Percentiles rank a stretch among this genome's conserved stretches.
phyloP scores from a whole-genome alignment of 1,140 invertebrate genomes.

The Palaemon carinicauda region DNA sequence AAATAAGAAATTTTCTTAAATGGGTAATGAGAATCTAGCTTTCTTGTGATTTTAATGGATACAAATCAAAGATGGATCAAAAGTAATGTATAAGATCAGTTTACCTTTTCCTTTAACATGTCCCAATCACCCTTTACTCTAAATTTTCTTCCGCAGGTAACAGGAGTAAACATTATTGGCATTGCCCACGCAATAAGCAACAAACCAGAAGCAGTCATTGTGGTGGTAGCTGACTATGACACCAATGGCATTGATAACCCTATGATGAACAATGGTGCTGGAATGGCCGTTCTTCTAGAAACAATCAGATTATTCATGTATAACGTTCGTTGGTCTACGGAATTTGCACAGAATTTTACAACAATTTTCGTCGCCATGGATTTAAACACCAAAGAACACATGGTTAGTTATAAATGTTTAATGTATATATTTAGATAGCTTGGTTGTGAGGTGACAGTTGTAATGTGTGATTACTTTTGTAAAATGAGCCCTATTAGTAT shows the following conservation, averaged over 20 bases:
- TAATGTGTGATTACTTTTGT: too few species aligned
- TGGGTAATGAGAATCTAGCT: too few species aligned
- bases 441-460: too few species aligned
- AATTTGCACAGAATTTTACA: constrained; percentile 11
- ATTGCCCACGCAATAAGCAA: constrained; percentile 4
- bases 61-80: too few species aligned
- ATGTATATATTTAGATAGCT: too few species aligned
- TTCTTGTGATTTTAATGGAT: too few species aligned
- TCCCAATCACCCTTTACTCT: too few species aligned
- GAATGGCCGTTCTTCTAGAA: constrained; percentile 32
- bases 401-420: neutral
- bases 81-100: too few species aligned
- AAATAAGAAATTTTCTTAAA: too few species aligned
- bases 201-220: neutral
- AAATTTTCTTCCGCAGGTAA: neutral
- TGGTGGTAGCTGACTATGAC: constrained; percentile 44
- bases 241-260: constrained; percentile 6
- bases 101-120: too few species aligned
- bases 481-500: too few species aligned
- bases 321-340: neutral
- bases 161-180: constrained; percentile 30
- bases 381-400: constrained; percentile 36
- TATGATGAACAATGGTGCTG: constrained; percentile 32
- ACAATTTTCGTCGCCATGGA: constrained; percentile 42
- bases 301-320: neutral